Conservation (phyloP, 2,888 invertebrate species). For the Eilema caniola region DNA sequence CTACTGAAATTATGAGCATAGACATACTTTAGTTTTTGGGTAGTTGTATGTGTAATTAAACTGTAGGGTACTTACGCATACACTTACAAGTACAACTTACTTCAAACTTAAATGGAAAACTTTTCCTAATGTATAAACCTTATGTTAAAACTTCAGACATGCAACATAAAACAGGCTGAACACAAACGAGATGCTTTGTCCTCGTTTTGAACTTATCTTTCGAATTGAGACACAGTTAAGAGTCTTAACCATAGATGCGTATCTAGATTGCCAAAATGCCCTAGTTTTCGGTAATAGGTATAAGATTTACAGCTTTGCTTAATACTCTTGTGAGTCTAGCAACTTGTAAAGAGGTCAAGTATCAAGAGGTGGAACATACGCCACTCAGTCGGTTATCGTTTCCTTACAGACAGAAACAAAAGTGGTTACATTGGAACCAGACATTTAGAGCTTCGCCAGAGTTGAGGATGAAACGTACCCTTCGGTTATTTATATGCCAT, state of each 20-base stretch:
- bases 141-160: background rate
- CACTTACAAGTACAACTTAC: background rate
- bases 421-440: background rate
- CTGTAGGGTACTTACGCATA: background rate
- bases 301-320: conserved; percentile 37
- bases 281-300: conserved; percentile 20
- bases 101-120: background rate
- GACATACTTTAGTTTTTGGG: too few relatives aligned
- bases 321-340: conserved; percentile 27
- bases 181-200: conserved; percentile 2
- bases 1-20: too few relatives aligned
- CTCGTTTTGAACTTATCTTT: background rate
- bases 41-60: too few relatives aligned
- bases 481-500: too few relatives aligned
- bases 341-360: conserved; percentile 35
- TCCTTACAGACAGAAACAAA: conserved; percentile 1
- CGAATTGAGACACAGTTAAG: too few relatives aligned
- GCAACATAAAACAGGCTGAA: conserved; percentile 6
- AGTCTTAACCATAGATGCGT: too few relatives aligned
- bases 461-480: too few relatives aligned
- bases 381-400: background rate
- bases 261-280: conserved; percentile 22
- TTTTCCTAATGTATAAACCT: background rate
- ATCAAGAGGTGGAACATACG: background rate
- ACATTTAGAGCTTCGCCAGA: too few relatives aligned